phyloP scores from a whole-genome alignment of 35 echinoderm and acorn worm genomes.

The Apostichopus californicus region DNA sequence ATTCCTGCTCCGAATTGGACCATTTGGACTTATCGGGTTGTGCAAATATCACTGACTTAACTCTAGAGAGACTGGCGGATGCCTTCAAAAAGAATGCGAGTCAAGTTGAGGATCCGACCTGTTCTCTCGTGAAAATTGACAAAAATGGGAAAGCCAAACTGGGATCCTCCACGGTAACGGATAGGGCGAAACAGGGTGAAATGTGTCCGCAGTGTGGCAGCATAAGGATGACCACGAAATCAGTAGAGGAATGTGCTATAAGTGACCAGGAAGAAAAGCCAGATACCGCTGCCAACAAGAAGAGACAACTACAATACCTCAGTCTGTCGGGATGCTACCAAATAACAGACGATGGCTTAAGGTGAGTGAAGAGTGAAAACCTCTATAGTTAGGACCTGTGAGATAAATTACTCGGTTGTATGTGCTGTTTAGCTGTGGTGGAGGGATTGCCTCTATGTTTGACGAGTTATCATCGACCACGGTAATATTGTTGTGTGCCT shows the following conservation, averaged over 20 bases:
- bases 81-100: slow-evolving; percentile 29
- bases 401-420: no score
- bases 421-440: no score
- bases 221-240: neutral
- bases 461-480: no score
- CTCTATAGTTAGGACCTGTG: no score
- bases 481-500: no score
- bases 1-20: slow-evolving; percentile 60
- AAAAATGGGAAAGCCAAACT: slow-evolving; percentile 16
- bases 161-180: neutral
- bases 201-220: slow-evolving; percentile 14
- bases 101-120: neutral
- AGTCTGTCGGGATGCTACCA: slow-evolving; percentile 85
- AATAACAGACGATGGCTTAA: slow-evolving; percentile 84
- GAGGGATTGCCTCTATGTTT: no score
- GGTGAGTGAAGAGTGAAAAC: slow-evolving; percentile 32
- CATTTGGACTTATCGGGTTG: slow-evolving; percentile 85
- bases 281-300: neutral
- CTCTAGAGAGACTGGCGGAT: slow-evolving; percentile 63
- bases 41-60: slow-evolving; percentile 64
- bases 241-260: neutral
- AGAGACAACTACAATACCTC: slow-evolving; percentile 66
- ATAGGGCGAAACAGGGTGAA: neutral
- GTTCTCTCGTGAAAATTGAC: neutral
- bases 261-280: neutral